Percentiles rank a stretch among this genome's conserved stretches.
Evolutionary conservation across 2,797 vertebrate species (phyloP).

Genomic region (Anguilla megastoma): DNA sequence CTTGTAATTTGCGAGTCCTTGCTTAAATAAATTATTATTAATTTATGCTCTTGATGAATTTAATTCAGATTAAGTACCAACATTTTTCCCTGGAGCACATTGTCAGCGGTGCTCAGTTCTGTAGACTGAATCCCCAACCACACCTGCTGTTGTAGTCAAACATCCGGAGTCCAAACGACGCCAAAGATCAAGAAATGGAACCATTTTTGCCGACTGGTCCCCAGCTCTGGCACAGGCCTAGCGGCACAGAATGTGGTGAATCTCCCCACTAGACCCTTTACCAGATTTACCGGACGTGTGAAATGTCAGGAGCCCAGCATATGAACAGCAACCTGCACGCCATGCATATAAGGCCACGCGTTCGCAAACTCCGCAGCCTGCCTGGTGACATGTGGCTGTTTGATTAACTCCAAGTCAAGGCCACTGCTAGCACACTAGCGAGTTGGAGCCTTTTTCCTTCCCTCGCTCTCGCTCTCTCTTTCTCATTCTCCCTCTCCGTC

Average conservation of each 20-base stretch:
- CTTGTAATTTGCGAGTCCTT: too few relatives aligned
- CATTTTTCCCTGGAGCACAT: too few relatives aligned
- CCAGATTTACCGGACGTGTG: neutral
- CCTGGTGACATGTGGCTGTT: neutral
- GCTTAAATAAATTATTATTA: too few relatives aligned
- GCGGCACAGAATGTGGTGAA: neutral
- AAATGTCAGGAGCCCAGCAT: neutral
- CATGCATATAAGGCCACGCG: neutral
- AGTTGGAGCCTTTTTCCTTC: neutral
- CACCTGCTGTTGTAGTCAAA: neutral
- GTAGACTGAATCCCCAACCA: too few relatives aligned
- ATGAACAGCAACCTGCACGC: neutral
- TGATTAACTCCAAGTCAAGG: conserved; percentile 13
- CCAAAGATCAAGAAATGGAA: neutral
- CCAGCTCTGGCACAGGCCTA: neutral
- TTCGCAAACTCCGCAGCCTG: neutral
- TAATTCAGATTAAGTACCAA: too few relatives aligned
- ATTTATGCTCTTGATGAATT: too few relatives aligned
- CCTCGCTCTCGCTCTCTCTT: neutral
- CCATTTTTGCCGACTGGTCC: conserved; percentile 29
- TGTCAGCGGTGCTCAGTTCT: too few relatives aligned
- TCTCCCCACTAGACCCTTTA: neutral
- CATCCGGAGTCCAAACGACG: neutral
- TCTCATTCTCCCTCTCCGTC: neutral
- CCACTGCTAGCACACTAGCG: neutral